A percentile compares a stretch with the other conserved stretches of the same genome.
These are phyloP conservation scores for Odontothrips loti DNA, from an alignment of 2,888 invertebrate genomes.

Conservation along the genomic window DNA sequence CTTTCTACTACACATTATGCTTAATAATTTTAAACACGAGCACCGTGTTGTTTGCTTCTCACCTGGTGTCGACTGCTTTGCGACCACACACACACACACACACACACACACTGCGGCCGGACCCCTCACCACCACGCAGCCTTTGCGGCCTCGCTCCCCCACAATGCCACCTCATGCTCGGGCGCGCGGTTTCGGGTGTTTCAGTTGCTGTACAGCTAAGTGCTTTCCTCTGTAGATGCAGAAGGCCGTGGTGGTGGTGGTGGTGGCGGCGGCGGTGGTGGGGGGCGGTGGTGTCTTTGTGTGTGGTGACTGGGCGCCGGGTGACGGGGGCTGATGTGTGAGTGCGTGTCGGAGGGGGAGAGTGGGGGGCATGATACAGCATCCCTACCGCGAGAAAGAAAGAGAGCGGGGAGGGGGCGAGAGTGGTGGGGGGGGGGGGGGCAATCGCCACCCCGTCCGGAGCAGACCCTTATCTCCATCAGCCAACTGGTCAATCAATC, in stretches of 20 bases:
- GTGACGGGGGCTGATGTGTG: background rate
- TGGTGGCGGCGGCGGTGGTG: background rate
- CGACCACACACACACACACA: no score
- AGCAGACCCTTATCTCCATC: background rate
- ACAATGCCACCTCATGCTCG: background rate
- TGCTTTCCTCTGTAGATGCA: slow-evolving; percentile 11
- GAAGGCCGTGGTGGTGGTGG: background rate
- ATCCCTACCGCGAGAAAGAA: no score
- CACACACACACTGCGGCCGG: no score
- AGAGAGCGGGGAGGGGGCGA: background rate
- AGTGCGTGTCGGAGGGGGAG: no score
- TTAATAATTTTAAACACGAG: no score
- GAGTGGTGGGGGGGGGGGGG: background rate
- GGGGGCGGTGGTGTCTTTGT: slow-evolving; percentile 2
- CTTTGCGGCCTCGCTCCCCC: no score
- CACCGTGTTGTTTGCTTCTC: no score
- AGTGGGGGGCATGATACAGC: no score
- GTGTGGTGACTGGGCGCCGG: background rate
- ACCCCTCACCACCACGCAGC: no score
- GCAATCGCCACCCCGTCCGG: background rate
- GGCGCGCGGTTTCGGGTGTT: background rate
- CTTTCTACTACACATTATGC: no score
- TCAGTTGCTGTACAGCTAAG: slow-evolving; percentile 18
- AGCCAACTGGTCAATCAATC: background rate
- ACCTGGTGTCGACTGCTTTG: no score